Evolutionary conservation across 2,797 vertebrate species (phyloP).

Genomic region (Orientallactaga sibirica): DNA sequence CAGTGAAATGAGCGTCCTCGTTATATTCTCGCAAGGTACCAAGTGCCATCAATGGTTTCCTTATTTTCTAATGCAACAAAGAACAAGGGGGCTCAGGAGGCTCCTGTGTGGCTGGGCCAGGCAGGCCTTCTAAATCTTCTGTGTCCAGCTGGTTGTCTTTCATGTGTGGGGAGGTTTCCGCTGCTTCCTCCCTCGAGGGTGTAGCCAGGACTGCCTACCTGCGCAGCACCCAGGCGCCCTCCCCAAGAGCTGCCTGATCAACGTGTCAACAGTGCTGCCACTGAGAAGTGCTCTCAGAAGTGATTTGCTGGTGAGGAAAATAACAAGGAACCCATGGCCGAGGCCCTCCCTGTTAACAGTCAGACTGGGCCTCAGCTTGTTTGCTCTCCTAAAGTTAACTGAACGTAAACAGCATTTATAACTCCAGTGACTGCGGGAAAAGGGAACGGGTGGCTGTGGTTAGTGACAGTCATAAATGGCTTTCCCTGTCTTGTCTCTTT

Average conservation of each 20-base stretch:
- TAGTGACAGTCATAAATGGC: slow-evolving; percentile 74
- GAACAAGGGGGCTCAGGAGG: not conserved
- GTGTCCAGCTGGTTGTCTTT: not conserved
- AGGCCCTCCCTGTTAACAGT: not conserved
- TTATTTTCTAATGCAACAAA: not conserved
- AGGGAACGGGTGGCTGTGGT: slow-evolving; percentile 50
- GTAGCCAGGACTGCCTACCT: not conserved
- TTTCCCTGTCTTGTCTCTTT: slow-evolving; percentile 62
- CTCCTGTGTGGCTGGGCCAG: not conserved
- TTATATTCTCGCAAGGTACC: not conserved
- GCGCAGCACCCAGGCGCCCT: not conserved
- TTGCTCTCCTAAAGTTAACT: slow-evolving; percentile 42
- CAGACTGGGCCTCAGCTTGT: not conserved
- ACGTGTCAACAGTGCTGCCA: not conserved
- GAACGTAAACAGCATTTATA: slow-evolving; percentile 63
- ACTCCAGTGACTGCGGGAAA: slow-evolving; percentile 41
- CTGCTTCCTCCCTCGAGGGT: too few relatives aligned
- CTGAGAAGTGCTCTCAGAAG: not conserved
- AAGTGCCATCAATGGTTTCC: not conserved
- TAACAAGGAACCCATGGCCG: not conserved
- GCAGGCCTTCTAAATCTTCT: not conserved
- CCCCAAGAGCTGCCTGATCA: not conserved
- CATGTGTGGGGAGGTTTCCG: not conserved
- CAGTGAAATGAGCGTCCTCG: not conserved
- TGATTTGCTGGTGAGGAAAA: not conserved